phyloP scores from a whole-genome alignment of 2,797 vertebrate genomes.

The Myotis pilosus region DNA sequence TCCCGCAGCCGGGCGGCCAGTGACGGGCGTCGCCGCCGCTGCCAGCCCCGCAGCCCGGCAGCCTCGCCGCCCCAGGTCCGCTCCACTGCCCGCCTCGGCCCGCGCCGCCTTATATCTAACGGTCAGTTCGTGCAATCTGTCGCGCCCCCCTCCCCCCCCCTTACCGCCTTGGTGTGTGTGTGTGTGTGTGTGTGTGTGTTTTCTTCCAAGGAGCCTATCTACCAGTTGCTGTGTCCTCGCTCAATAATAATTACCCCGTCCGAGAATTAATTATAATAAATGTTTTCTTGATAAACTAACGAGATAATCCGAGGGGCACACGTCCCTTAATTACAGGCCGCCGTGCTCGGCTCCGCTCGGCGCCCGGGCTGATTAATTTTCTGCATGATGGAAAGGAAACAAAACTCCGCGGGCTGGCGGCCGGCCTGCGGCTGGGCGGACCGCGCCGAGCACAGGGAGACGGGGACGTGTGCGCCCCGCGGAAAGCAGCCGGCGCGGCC shows the following conservation, averaged over 20 bases:
- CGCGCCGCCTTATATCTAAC: slow-evolving; percentile 86
- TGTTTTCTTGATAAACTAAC: slow-evolving; percentile 96
- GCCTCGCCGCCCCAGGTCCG: slow-evolving; percentile 28
- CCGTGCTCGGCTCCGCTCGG: slow-evolving; percentile 83
- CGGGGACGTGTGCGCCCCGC: not conserved
- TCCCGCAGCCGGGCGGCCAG: not conserved
- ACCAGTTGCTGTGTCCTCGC: slow-evolving; percentile 91
- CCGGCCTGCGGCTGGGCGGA: slow-evolving; percentile 62
- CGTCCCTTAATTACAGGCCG: slow-evolving; percentile 92
- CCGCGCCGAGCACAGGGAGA: not conserved
- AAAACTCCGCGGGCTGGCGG: slow-evolving; percentile 82
- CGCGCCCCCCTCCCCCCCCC: slow-evolving; percentile 77
- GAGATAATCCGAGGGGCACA: slow-evolving; percentile 94
- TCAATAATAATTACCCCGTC: slow-evolving; percentile 94
- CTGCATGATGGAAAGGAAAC: slow-evolving; percentile 91
- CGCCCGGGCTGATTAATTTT: slow-evolving; percentile 88
- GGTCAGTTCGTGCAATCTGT: slow-evolving; percentile 93
- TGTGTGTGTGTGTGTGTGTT: slow-evolving; percentile 54
- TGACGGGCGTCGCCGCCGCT: slow-evolving; percentile 75
- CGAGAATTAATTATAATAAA: slow-evolving; percentile 96
- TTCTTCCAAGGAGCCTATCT: slow-evolving; percentile 84
- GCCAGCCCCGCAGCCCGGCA: slow-evolving; percentile 44
- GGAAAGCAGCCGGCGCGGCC: slow-evolving; percentile 9
- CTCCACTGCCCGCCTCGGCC: slow-evolving; percentile 53
- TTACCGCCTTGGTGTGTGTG: not conserved